phyloP scores from a whole-genome alignment of 2,888 invertebrate species.

The Boloria selene region DNA sequence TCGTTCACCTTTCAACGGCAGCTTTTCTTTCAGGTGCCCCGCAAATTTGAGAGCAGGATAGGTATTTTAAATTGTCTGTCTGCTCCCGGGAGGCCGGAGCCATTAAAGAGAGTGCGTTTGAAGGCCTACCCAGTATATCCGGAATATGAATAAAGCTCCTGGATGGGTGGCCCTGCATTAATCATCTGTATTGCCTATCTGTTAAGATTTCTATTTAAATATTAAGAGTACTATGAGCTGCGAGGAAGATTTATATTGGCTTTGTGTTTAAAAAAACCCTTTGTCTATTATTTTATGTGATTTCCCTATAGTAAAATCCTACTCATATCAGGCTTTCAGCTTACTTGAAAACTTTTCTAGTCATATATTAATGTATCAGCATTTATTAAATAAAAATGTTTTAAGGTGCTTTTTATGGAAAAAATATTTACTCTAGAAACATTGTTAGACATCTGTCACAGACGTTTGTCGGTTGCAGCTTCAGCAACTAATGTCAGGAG shows the following conservation, averaged over 20 bases:
- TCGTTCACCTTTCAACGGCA: conserved; percentile 43
- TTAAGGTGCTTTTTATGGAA: not conserved
- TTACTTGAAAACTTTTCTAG: not conserved
- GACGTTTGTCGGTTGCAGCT: conserved; percentile 25
- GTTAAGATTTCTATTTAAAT: conserved; percentile 24
- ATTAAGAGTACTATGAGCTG: conserved; percentile 17
- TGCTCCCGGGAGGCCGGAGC: conserved; percentile 47
- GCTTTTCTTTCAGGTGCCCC: conserved; percentile 44
- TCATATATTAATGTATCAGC: too few relatives aligned
- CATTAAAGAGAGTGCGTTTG: conserved; percentile 58
- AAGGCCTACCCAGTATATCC: conserved; percentile 43
- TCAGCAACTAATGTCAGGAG: conserved; percentile 32
- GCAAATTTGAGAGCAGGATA: conserved; percentile 46
- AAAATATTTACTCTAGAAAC: conserved; percentile 11
- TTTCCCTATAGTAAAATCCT: conserved; percentile 16
- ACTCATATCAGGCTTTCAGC: conserved; percentile 11
- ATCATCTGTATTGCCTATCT: conserved; percentile 45
- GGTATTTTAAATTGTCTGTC: conserved; percentile 49
- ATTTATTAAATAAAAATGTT: too few relatives aligned
- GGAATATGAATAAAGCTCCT: conserved; percentile 55
- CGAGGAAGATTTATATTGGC: conserved; percentile 17
- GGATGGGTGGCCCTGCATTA: conserved; percentile 52
- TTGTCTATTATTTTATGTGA: conserved; percentile 8
- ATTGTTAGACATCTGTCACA: conserved; percentile 17
- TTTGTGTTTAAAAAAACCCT: conserved; percentile 17